Evolutionary conservation across 2,113 vertebrate species (phyloP).

Genomic region (Podilymbus podiceps): DNA sequence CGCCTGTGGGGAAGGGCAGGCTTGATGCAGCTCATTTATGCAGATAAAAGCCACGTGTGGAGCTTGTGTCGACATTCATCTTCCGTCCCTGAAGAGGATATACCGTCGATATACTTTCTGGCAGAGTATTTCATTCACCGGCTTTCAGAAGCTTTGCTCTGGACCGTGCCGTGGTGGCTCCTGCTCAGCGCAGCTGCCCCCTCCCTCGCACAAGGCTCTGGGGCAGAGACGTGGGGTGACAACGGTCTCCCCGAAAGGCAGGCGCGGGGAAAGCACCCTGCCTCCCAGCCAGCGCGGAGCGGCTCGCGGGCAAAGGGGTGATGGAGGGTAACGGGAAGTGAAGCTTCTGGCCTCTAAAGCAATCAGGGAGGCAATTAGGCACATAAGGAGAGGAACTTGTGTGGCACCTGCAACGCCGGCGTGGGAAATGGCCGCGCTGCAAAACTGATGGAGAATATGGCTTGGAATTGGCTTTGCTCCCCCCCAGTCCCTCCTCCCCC

Average conservation of each 20-base stretch:
- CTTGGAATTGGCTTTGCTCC: background rate
- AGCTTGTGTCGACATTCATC: background rate
- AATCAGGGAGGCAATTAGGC: background rate
- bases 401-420: fast-evolving
- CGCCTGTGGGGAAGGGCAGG: fast-evolving
- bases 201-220: background rate
- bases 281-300: background rate
- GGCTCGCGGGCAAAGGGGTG: fast-evolving
- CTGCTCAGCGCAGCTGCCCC: background rate
- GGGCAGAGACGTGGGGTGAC: background rate
- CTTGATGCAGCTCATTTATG: background rate
- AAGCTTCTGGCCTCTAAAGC: background rate
- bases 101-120: background rate
- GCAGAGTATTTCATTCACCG: background rate
- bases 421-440: background rate
- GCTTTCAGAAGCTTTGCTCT: background rate
- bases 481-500: too few species aligned
- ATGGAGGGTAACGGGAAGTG: background rate
- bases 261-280: background rate
- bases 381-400: fast-evolving
- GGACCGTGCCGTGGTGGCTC: fast-evolving
- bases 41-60: fast-evolving
- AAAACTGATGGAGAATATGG: background rate
- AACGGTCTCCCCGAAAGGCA: background rate
- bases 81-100: background rate